These are phyloP conservation scores for Leptinotarsa lineolata DNA, from an alignment of 1,140 invertebrate genomes.

Conservation along the genomic window DNA sequence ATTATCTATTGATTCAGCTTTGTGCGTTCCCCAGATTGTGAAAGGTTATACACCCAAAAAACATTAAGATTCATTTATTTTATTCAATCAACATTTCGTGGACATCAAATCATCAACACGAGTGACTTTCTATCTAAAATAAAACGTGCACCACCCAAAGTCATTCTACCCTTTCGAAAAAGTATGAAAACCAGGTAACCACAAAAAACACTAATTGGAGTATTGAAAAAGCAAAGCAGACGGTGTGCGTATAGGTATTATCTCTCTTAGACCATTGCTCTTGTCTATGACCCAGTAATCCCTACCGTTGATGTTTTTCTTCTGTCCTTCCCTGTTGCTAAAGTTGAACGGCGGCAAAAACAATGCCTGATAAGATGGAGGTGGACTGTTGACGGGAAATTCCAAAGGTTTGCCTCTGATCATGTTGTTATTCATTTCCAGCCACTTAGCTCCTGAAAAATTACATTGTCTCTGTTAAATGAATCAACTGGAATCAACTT, in stretches of 20 bases:
- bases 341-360: slow-evolving; percentile 54
- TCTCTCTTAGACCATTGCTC: slow-evolving; percentile 62
- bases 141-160: too few species aligned
- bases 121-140: too few species aligned
- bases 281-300: slow-evolving; percentile 71
- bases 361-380: slow-evolving; percentile 63
- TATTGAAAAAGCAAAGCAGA: slow-evolving; percentile 75
- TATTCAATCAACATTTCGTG: too few species aligned
- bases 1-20: too few species aligned
- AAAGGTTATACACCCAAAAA: too few species aligned
- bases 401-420: slow-evolving; percentile 38
- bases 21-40: too few species aligned
- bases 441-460: neutral
- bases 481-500: too few species aligned
- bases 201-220: slow-evolving; percentile 37
- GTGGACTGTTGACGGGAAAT: slow-evolving; percentile 49
- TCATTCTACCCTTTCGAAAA: too few species aligned
- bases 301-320: slow-evolving; percentile 70
- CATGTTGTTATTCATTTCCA: slow-evolving; percentile 30
- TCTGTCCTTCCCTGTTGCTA: slow-evolving; percentile 59
- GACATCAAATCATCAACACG: too few species aligned
- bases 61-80: too few species aligned
- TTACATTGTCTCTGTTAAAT: too few species aligned
- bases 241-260: slow-evolving; percentile 71
- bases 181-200: too few species aligned